Percentiles rank a stretch among this genome's conserved stretches.
These are phyloP conservation scores for Phalera bucephala DNA, from an alignment of 2,888 invertebrate genomes.

Conservation along the genomic window DNA sequence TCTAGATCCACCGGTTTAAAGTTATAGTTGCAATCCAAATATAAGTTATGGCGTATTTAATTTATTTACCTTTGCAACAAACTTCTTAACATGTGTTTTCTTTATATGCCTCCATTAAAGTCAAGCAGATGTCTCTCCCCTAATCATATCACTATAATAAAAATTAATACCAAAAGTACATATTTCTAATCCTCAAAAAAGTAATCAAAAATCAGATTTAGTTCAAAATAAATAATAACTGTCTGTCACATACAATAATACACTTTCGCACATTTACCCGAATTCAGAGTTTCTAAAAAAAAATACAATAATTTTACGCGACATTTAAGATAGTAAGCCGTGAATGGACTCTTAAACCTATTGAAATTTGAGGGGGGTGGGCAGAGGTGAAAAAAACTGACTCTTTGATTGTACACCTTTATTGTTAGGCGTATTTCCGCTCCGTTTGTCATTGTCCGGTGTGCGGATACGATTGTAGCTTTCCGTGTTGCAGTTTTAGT, in stretches of 20 bases:
- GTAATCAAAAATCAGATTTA: background rate
- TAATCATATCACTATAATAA: no score
- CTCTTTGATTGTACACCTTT: slow-evolving; percentile 32
- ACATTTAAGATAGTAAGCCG: slow-evolving; percentile 39
- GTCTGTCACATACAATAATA: slow-evolving; percentile 16
- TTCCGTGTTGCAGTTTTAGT: slow-evolving; percentile 9
- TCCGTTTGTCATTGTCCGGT: slow-evolving; percentile 38
- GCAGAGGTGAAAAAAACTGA: slow-evolving; percentile 28
- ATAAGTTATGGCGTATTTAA: no score
- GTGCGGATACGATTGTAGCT: slow-evolving; percentile 19
- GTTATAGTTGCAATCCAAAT: no score
- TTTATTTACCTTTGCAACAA: no score
- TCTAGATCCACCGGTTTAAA: no score
- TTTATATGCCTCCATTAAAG: no score
- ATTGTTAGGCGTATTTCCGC: slow-evolving; percentile 39
- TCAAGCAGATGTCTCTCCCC: no score
- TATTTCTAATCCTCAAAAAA: no score
- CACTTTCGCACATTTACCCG: slow-evolving; percentile 23
- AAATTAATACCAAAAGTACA: no score
- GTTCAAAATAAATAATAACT: slow-evolving; percentile 3
- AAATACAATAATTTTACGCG: slow-evolving; percentile 38
- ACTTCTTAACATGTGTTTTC: no score
- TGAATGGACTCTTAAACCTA: slow-evolving; percentile 37
- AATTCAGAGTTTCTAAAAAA: slow-evolving; percentile 25
- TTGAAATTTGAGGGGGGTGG: slow-evolving; percentile 29